Percentiles rank a stretch among this genome's conserved stretches.
These are phyloP conservation scores for Eristalis tenax DNA, from an alignment of 2,888 invertebrate species.

Conservation along the genomic window DNA sequence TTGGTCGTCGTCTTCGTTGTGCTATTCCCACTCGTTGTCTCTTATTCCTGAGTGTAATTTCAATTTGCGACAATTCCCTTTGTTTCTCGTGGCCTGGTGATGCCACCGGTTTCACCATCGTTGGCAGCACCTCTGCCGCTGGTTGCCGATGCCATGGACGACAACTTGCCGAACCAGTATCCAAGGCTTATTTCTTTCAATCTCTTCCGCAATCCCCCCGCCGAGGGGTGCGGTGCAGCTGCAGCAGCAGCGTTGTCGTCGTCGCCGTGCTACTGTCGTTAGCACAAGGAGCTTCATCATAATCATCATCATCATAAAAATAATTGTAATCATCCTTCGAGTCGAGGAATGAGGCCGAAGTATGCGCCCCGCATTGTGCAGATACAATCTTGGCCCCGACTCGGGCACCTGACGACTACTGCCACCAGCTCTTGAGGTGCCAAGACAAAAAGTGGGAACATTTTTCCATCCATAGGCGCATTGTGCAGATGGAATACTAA, in stretches of 20 bases:
- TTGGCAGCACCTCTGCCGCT: background rate
- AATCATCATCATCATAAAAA: constrained; percentile 57
- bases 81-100: background rate
- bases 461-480: constrained; percentile 12
- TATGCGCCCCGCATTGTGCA: background rate
- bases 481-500: constrained; percentile 43
- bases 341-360: background rate
- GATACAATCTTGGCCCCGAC: constrained; percentile 44
- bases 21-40: background rate
- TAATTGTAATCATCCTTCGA: constrained; percentile 53
- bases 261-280: constrained; percentile 28
- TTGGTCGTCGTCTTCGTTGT: background rate
- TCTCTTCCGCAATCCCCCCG: background rate
- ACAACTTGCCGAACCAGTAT: constrained; percentile 21
- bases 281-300: constrained; percentile 31
- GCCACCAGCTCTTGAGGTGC: constrained; percentile 35
- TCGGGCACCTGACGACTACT: constrained; percentile 33
- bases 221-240: background rate
- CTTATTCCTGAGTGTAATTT: constrained; percentile 24
- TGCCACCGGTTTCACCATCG: background rate
- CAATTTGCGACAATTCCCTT: constrained; percentile 31
- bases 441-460: constrained; percentile 30
- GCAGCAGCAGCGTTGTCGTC: background rate
- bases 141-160: constrained; percentile 15
- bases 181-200: constrained; percentile 10